Percentiles rank a stretch among this genome's conserved stretches.
phyloP scores from a whole-genome alignment of 2,888 invertebrate genomes.

The Brachyopa scutellaris region DNA sequence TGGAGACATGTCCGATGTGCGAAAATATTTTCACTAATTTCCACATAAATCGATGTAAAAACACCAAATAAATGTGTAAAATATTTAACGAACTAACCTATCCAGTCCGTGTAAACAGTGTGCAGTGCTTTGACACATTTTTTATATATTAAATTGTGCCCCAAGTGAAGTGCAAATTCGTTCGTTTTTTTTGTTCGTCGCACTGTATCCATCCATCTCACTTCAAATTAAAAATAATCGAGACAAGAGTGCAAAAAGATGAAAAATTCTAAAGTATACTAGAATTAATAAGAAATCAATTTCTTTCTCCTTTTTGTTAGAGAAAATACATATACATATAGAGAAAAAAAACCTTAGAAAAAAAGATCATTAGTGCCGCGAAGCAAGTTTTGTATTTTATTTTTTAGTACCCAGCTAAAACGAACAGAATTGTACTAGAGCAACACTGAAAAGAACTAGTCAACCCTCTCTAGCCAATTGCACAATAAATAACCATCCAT shows the following conservation, averaged over 20 bases:
- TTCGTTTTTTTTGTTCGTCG: neutral
- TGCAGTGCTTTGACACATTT: conserved; percentile 4
- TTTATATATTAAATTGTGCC: neutral
- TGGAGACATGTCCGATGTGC: conserved; percentile 75
- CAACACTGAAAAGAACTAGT: neutral
- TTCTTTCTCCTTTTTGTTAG: too few relatives aligned
- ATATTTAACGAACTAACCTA: conserved; percentile 22
- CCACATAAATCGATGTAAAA: conserved; percentile 69
- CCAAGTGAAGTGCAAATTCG: conserved; percentile 17
- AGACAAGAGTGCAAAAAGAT: neutral
- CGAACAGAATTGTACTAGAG: conserved; percentile 51
- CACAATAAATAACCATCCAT: conserved; percentile 17
- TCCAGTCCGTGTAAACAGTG: conserved; percentile 14
- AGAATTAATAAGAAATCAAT: neutral
- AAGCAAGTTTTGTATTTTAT: conserved; percentile 67
- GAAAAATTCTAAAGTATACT: too few relatives aligned
- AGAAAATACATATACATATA: too few relatives aligned
- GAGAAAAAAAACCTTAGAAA: conserved; percentile 44
- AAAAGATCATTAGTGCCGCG: conserved; percentile 57
- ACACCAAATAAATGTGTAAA: conserved; percentile 74
- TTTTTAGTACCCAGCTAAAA: conserved; percentile 55
- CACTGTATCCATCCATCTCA: neutral
- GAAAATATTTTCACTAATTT: conserved; percentile 78
- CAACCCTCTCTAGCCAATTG: conserved; percentile 11
- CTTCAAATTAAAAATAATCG: conserved; percentile 18